Percentiles rank a stretch among this genome's conserved stretches.
phyloP scores from a whole-genome alignment of 2,888 invertebrate species.

The Bellardia pandia region DNA sequence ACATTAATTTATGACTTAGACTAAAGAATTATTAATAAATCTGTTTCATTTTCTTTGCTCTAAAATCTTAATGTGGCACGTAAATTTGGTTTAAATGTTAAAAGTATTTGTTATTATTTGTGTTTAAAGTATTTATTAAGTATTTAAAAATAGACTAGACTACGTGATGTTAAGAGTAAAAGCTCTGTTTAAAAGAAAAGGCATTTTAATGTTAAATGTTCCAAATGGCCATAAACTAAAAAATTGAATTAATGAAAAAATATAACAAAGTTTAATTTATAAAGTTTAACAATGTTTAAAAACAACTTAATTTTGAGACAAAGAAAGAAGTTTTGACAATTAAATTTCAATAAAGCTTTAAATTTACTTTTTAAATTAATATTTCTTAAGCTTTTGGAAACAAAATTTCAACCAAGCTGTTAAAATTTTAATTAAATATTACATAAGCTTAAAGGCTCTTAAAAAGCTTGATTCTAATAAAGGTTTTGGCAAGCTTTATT shows the following conservation, averaged over 20 bases:
- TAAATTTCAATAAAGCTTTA: background rate
- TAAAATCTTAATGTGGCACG: constrained; percentile 69
- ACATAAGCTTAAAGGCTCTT: background rate
- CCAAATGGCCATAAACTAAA: background rate
- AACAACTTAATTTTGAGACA: background rate
- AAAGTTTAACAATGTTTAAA: background rate
- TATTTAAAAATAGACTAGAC: constrained; percentile 4
- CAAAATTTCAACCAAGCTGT: background rate
- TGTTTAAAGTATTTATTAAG: constrained; percentile 13
- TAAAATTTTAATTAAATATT: background rate
- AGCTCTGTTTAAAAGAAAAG: background rate
- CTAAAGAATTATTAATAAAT: background rate
- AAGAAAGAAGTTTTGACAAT: background rate
- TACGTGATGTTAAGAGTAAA: constrained; percentile 18
- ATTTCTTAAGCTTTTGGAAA: background rate
- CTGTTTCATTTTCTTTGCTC: constrained; percentile 40
- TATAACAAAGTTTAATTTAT: background rate
- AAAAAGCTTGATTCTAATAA: background rate
- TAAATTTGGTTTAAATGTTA: constrained; percentile 56
- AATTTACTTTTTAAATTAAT: too few species aligned
- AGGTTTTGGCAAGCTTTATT: background rate
- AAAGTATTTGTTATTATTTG: background rate
- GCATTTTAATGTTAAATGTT: background rate
- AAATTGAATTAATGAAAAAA: background rate
- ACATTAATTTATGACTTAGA: constrained; percentile 29